phyloP scores from a whole-genome alignment of 2,113 vertebrate species.

The Gracilinanus agilis region DNA sequence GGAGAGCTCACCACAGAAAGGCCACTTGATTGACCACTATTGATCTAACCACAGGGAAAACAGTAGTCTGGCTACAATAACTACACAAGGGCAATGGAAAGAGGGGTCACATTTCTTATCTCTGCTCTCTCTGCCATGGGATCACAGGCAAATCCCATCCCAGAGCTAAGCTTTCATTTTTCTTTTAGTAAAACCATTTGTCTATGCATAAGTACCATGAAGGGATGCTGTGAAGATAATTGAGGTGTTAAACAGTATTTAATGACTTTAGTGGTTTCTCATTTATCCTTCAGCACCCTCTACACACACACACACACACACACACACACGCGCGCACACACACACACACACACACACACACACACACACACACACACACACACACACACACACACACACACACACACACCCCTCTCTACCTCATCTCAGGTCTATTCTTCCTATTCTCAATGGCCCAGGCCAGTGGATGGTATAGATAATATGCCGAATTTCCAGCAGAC shows the following conservation, averaged over 20 bases:
- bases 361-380: too few relatives aligned
- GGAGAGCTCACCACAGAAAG: neutral
- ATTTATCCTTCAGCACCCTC: neutral
- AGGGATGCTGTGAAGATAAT: neutral
- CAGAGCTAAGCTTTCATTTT: neutral
- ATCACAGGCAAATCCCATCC: neutral
- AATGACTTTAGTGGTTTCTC: neutral
- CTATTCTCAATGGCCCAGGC: neutral
- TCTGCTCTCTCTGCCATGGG: neutral
- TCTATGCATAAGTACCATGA: neutral
- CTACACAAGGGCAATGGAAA: neutral
- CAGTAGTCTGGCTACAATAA: neutral
- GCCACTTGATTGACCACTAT: neutral
- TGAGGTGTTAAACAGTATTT: neutral
- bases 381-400: too few relatives aligned
- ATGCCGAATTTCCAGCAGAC: neutral
- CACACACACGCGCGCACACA: too few relatives aligned
- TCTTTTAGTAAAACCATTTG: neutral
- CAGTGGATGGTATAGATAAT: neutral
- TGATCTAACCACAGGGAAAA: neutral
- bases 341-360: too few relatives aligned
- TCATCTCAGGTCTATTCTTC: neutral
- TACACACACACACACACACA: too few relatives aligned
- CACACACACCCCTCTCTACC: too few relatives aligned
- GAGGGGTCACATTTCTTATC: neutral